phyloP scores from a whole-genome alignment of 2,888 invertebrate genomes.

The Melinopterus prodromus region DNA sequence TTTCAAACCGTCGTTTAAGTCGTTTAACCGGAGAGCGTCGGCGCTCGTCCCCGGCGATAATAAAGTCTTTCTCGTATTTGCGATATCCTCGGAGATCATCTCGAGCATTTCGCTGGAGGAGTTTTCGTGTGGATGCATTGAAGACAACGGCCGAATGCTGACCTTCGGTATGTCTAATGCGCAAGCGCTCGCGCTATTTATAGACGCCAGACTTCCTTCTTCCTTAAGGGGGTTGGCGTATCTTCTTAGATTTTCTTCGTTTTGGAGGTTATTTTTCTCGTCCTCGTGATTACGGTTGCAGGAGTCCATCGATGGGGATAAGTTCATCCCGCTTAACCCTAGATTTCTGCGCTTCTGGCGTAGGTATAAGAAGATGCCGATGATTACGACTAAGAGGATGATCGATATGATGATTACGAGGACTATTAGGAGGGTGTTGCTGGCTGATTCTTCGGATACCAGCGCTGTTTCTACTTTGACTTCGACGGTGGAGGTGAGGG shows the following conservation, averaged over 20 bases:
- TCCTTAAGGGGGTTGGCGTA: constrained; percentile 61
- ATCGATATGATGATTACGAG: constrained; percentile 61
- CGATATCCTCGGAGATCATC: constrained; percentile 67
- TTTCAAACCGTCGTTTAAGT: constrained; percentile 56
- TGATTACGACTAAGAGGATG: constrained; percentile 55
- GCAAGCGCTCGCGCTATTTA: constrained; percentile 55
- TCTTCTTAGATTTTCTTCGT: constrained; percentile 83
- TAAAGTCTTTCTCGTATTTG: constrained; percentile 58
- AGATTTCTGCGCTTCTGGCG: constrained; percentile 65
- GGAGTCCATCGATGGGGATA: constrained; percentile 66
- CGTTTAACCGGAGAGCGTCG: constrained; percentile 53
- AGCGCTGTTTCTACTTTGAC: constrained; percentile 79
- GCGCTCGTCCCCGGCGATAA: constrained; percentile 61
- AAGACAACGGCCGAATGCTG: constrained; percentile 58
- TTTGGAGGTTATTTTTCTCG: constrained; percentile 91
- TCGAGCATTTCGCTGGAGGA: constrained; percentile 69
- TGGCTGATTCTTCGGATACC: constrained; percentile 64
- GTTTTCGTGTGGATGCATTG: constrained; percentile 59
- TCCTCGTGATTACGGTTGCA: constrained; percentile 77
- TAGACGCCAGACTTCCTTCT: constrained; percentile 63
- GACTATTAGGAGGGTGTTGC: constrained; percentile 61
- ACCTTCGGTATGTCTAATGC: constrained; percentile 60
- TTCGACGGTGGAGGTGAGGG: constrained; percentile 76
- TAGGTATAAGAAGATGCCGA: constrained; percentile 65
- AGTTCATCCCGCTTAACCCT: constrained; percentile 64